Evolutionary conservation across 2,113 vertebrate genomes (phyloP).

Genomic region (Aix galericulata): DNA sequence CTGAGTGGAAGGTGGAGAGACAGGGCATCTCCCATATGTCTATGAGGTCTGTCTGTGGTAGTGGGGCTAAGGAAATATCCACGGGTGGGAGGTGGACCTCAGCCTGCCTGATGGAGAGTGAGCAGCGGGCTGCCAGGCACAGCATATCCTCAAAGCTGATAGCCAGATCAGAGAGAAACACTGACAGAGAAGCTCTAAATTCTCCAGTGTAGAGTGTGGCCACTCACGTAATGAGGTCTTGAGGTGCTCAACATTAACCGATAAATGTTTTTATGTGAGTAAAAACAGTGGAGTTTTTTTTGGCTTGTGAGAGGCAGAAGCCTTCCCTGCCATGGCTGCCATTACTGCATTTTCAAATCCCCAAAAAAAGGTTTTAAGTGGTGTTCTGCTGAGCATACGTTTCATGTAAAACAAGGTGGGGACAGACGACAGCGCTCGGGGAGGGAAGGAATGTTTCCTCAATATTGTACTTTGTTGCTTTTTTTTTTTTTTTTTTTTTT

Average conservation of each 20-base stretch:
- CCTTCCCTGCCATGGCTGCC: neutral
- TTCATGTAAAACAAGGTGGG: neutral
- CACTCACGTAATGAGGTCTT: fast-evolving
- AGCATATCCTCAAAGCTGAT: neutral
- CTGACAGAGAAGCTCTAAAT: neutral
- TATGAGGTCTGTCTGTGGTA: neutral
- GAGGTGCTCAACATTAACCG: neutral
- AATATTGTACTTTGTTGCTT: neutral
- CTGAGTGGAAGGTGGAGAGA: neutral
- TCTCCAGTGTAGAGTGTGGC: fast-evolving
- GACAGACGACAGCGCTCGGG: neutral
- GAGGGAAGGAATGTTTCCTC: conserved; percentile 31
- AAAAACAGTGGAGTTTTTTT: neutral
- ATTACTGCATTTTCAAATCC: neutral
- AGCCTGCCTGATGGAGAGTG: neutral
- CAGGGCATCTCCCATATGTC: neutral
- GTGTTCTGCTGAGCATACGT: conserved; percentile 2
- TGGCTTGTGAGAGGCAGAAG: neutral
- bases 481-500: neutral
- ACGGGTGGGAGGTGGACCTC: neutral
- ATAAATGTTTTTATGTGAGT: neutral
- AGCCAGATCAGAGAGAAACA: neutral
- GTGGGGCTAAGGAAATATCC: neutral
- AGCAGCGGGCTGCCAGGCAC: neutral
- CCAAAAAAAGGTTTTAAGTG: neutral